These are phyloP conservation scores for Rhizomys pruinosus DNA, from an alignment of 2,113 vertebrate genomes.

Conservation along the genomic window DNA sequence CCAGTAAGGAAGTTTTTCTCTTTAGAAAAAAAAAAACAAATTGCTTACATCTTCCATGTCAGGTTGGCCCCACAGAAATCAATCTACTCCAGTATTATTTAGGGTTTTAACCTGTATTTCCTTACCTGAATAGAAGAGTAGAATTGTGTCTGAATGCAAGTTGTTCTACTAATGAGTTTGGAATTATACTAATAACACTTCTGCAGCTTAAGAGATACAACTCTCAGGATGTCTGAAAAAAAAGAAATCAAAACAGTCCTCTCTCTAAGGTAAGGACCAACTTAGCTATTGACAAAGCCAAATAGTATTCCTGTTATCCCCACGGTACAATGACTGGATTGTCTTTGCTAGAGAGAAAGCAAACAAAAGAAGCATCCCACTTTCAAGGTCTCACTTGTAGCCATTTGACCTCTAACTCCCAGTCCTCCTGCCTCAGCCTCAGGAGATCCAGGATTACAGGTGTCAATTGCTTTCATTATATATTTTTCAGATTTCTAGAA, in stretches of 20 bases:
- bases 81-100: neutral
- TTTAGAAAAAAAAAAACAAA: slow-evolving; percentile 22
- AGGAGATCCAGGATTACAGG: neutral
- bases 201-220: slow-evolving; percentile 42
- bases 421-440: neutral
- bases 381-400: neutral
- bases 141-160: slow-evolving; percentile 24
- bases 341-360: slow-evolving; percentile 29
- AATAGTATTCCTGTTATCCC: neutral
- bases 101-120: slow-evolving; percentile 33
- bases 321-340: neutral
- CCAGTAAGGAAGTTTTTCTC: neutral
- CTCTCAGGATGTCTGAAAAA: slow-evolving; percentile 32
- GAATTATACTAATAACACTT: slow-evolving; percentile 37
- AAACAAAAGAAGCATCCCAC: too few species aligned
- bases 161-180: slow-evolving; percentile 22
- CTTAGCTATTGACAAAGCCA: slow-evolving; percentile 44
- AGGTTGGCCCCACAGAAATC: neutral
- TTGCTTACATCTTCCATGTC: neutral
- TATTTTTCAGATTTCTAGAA: slow-evolving; percentile 22
- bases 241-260: slow-evolving; percentile 54
- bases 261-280: slow-evolving; percentile 19
- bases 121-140: slow-evolving; percentile 4
- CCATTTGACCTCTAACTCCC: neutral
- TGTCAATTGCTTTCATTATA: neutral